Conservation (phyloP, 1,140 invertebrate genomes). For the Hyphantria cunea region DNA sequence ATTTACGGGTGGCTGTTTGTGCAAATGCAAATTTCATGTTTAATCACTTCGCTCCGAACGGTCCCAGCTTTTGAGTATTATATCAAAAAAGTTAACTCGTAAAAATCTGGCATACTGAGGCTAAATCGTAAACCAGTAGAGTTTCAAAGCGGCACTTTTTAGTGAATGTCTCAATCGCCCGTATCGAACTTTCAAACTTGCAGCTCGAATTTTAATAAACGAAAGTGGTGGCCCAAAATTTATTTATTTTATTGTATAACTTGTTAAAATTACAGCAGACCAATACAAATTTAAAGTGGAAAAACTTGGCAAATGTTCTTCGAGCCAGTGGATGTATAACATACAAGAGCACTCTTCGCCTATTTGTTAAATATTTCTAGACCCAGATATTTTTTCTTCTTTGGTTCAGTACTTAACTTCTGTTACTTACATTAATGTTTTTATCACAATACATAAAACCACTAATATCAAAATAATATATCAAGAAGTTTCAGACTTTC, state of each 20-base stretch:
- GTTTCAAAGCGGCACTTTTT: constrained; percentile 44
- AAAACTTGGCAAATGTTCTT: constrained; percentile 28
- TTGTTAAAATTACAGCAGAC: constrained; percentile 41
- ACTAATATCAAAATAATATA: constrained; percentile 17
- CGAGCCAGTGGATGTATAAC: no score
- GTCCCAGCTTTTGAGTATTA: constrained; percentile 38
- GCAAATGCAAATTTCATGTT: constrained; percentile 51
- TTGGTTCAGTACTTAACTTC: no score
- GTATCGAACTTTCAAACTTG: constrained; percentile 48
- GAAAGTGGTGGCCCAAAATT: constrained; percentile 33
- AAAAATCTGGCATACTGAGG: constrained; percentile 53
- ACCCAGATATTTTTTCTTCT: neutral
- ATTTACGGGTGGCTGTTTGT: constrained; percentile 37
- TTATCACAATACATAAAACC: constrained; percentile 1
- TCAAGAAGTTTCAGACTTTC: constrained; percentile 33
- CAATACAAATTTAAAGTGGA: constrained; percentile 28
- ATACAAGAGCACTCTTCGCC: neutral
- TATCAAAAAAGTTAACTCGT: constrained; percentile 60
- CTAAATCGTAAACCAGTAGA: constrained; percentile 50
- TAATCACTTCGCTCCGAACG: constrained; percentile 45
- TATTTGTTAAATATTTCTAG: constrained; percentile 13
- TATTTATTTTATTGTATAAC: constrained; percentile 40
- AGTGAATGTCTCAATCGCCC: constrained; percentile 41
- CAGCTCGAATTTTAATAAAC: constrained; percentile 55
- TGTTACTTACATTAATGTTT: neutral